Conservation (phyloP, 2,113 vertebrate species). For the Ptilorrhoa leucosticta region DNA sequence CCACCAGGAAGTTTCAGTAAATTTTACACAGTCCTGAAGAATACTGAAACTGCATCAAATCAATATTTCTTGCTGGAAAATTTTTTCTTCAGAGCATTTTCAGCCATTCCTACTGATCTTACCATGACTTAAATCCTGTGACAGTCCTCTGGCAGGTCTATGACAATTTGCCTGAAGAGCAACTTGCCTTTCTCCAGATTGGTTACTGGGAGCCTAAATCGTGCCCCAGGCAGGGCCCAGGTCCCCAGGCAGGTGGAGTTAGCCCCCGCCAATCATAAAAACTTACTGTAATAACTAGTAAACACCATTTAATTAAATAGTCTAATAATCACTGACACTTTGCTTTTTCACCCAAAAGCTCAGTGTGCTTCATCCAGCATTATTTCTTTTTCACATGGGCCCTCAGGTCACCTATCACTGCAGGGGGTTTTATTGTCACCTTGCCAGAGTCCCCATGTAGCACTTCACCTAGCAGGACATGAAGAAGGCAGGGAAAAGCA, state of each 20-base stretch:
- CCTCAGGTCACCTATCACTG: neutral
- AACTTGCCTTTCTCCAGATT: neutral
- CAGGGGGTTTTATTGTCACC: neutral
- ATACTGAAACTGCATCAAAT: neutral
- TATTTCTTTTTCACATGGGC: neutral
- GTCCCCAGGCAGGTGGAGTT: neutral
- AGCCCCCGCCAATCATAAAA: neutral
- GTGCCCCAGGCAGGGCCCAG: neutral
- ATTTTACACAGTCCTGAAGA: neutral
- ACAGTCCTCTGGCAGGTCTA: neutral
- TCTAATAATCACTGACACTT: neutral
- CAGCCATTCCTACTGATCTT: neutral
- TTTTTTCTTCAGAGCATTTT: neutral
- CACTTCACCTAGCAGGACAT: neutral
- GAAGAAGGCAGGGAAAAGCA: neutral
- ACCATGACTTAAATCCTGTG: neutral
- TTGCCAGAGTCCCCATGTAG: rapidly evolving
- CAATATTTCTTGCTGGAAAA: neutral
- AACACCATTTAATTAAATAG: neutral
- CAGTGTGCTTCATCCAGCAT: neutral
- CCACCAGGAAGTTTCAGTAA: neutral
- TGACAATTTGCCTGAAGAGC: neutral
- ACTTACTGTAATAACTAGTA: neutral
- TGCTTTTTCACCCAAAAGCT: neutral
- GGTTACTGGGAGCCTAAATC: neutral